Evolutionary conservation across 2,113 vertebrate species (phyloP).

Genomic region (Melanotaenia duboulayi): DNA sequence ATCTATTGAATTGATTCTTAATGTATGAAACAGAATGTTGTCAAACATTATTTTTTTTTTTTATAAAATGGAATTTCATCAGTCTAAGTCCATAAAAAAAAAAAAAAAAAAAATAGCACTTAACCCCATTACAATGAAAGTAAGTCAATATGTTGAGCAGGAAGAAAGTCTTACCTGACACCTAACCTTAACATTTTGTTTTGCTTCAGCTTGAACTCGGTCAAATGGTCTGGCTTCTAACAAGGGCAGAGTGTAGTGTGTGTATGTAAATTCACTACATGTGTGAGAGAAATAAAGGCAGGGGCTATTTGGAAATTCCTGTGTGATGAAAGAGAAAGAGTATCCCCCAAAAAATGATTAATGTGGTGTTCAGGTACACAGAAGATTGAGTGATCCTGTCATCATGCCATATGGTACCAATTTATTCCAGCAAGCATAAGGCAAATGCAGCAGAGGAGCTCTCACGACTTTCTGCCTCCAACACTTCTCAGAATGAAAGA

Average conservation of each 20-base stretch:
- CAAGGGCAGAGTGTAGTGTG: constrained; percentile 74
- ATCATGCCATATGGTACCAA: constrained; percentile 85
- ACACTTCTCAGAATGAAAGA: constrained; percentile 46
- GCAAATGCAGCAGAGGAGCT: constrained; percentile 79
- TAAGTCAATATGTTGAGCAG: constrained; percentile 64
- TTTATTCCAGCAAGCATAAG: constrained; percentile 84
- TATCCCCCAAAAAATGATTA: constrained; percentile 85
- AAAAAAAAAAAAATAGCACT: constrained; percentile 29
- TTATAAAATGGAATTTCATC: background rate
- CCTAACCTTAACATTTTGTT: constrained; percentile 76
- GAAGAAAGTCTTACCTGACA: constrained; percentile 74
- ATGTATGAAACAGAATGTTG: background rate
- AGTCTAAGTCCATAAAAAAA: constrained; percentile 38
- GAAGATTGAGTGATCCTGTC: constrained; percentile 87
- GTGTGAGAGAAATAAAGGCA: constrained; percentile 80
- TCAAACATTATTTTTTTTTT: background rate
- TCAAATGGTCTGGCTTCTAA: constrained; percentile 76
- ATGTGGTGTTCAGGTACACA: constrained; percentile 86
- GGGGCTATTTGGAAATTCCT: constrained; percentile 82
- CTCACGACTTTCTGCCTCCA: constrained; percentile 66
- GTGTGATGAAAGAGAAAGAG: constrained; percentile 84
- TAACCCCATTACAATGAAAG: constrained; percentile 51
- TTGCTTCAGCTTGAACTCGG: constrained; percentile 74
- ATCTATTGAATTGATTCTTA: background rate
- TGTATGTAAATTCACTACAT: constrained; percentile 81